These are phyloP conservation scores for Oophaga sylvatica DNA, from an alignment of 2,797 vertebrate genomes.

Conservation along the genomic window DNA sequence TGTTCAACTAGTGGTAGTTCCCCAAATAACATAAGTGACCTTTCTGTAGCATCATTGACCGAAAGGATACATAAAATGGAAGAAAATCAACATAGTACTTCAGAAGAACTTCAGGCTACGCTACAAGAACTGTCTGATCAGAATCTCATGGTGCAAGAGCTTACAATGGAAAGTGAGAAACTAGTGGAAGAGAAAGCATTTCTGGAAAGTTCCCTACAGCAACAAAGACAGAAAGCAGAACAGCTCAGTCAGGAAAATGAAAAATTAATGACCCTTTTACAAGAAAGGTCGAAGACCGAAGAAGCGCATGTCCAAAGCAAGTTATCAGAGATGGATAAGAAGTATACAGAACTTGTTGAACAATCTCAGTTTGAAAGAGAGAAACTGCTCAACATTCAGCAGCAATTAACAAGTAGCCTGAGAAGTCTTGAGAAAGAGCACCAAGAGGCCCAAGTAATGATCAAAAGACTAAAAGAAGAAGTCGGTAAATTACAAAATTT, in stretches of 20 bases:
- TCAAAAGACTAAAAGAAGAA: slow-evolving; percentile 81
- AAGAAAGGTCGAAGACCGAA: slow-evolving; percentile 83
- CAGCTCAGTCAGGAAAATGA: slow-evolving; percentile 90
- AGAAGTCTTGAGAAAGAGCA: slow-evolving; percentile 78
- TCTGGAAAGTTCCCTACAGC: slow-evolving; percentile 88
- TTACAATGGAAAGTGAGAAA: slow-evolving; percentile 86
- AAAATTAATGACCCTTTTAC: slow-evolving; percentile 78
- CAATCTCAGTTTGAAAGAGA: slow-evolving; percentile 91
- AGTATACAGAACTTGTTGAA: slow-evolving; percentile 85
- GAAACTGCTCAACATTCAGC: slow-evolving; percentile 93
- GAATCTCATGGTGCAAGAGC: slow-evolving; percentile 94
- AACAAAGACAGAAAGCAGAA: slow-evolving; percentile 76
- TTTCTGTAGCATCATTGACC: slow-evolving; percentile 86
- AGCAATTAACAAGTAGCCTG: slow-evolving; percentile 90
- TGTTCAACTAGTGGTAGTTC: slow-evolving; percentile 72
- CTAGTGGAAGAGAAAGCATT: slow-evolving; percentile 81
- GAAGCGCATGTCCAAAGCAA: slow-evolving; percentile 67
- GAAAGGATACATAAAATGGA: slow-evolving; percentile 81
- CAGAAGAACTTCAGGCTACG: slow-evolving; percentile 94
- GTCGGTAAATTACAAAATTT: slow-evolving; percentile 76
- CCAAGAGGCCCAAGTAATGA: slow-evolving; percentile 77
- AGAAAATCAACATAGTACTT: slow-evolving; percentile 93
- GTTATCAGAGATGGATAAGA: slow-evolving; percentile 87
- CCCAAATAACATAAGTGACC: slow-evolving; percentile 73
- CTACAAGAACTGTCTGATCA: slow-evolving; percentile 94